Percentiles rank a stretch among this genome's conserved stretches.
Conservation (phyloP, 1,140 invertebrate species). For the Anadara kagoshimensis region DNA sequence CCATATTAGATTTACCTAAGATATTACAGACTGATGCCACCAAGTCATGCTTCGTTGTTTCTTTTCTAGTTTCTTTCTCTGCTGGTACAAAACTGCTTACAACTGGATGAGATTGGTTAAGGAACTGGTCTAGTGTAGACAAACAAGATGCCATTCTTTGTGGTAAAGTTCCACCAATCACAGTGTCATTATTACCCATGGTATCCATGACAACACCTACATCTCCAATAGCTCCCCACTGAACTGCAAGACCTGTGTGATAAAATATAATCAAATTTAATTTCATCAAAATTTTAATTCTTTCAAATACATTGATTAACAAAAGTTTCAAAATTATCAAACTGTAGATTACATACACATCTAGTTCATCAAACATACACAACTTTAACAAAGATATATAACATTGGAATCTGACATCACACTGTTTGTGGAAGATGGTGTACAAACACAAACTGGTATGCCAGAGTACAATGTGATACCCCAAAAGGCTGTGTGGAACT, state of each 20-base stretch:
- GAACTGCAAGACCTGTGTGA: constrained; percentile 83
- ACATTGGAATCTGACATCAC: no score
- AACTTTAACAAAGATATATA: no score
- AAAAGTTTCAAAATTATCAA: no score
- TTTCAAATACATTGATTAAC: no score
- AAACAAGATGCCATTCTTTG: constrained; percentile 94
- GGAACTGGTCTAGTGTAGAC: constrained; percentile 87
- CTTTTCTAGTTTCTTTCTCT: constrained; percentile 76
- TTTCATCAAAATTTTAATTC: no score
- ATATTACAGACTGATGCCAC: constrained; percentile 71
- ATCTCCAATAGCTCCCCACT: constrained; percentile 98
- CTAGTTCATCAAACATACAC: no score
- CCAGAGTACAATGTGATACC: no score
- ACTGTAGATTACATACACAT: no score
- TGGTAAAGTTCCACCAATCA: constrained; percentile 93
- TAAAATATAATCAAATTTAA: no score
- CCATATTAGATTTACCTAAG: constrained; percentile 71
- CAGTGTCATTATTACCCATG: constrained; percentile 91
- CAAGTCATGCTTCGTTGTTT: constrained; percentile 58
- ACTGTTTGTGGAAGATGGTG: no score
- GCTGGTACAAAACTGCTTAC: constrained; percentile 87
- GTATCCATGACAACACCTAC: constrained; percentile 93
- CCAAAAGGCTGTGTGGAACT: no score
- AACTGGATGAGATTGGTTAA: constrained; percentile 90
- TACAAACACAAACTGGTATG: no score